These are phyloP conservation scores for Aplysia californica DNA, from an alignment of 1,140 invertebrate species.

Conservation along the genomic window DNA sequence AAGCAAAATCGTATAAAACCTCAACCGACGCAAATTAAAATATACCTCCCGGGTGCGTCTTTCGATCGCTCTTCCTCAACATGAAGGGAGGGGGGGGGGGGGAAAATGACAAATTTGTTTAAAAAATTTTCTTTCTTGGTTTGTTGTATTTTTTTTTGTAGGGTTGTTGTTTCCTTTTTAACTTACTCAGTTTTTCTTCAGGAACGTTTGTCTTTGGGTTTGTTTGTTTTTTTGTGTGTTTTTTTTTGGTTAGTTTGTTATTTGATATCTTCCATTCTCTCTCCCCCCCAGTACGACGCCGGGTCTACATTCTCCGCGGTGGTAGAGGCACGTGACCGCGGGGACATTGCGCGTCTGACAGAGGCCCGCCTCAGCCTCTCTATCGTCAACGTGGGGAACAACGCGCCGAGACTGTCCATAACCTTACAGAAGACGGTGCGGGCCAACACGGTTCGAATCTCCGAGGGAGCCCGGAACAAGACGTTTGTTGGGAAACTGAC, in stretches of 20 bases:
- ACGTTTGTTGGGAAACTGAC: slow-evolving; percentile 27
- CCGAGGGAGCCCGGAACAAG: slow-evolving; percentile 23
- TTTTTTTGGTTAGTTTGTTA: too few relatives aligned
- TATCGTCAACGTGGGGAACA: slow-evolving; percentile 41
- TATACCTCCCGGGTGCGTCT: too few relatives aligned
- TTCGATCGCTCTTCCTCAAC: too few relatives aligned
- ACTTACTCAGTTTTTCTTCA: not conserved
- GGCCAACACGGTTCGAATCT: slow-evolving; percentile 30
- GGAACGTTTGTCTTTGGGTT: not conserved
- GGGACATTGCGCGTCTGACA: slow-evolving; percentile 19
- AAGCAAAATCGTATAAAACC: too few relatives aligned
- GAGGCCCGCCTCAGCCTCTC: slow-evolving; percentile 32
- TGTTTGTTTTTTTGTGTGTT: not conserved
- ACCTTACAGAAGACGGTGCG: slow-evolving; percentile 25
- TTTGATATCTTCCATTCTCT: not conserved
- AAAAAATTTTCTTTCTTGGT: not conserved
- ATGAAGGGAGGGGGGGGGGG: too few relatives aligned
- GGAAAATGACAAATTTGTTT: not conserved
- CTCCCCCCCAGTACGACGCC: slow-evolving; percentile 33
- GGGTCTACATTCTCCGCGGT: slow-evolving; percentile 33
- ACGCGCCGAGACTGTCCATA: slow-evolving; percentile 31
- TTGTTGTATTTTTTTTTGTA: not conserved
- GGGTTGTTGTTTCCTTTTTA: not conserved
- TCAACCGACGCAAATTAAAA: too few relatives aligned
- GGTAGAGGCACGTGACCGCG: slow-evolving; percentile 40